Evolutionary conservation across 2,113 vertebrate genomes (phyloP).

Genomic region (Terrapene triunguis): DNA sequence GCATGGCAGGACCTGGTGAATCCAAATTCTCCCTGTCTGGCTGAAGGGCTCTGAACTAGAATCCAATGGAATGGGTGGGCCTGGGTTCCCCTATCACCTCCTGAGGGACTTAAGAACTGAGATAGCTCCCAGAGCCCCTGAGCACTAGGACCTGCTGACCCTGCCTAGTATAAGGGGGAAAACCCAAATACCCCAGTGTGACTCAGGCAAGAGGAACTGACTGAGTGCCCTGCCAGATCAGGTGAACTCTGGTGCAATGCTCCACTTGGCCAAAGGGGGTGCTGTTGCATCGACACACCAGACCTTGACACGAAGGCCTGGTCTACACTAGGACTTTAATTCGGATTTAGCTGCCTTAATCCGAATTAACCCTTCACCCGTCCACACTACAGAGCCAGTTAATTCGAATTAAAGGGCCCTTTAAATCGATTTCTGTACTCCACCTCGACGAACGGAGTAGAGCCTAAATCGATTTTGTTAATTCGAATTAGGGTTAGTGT

Average conservation of each 20-base stretch:
- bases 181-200: neutral
- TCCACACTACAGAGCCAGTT: too few relatives aligned
- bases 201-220: neutral
- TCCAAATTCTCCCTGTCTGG: neutral
- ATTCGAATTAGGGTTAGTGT: too few relatives aligned
- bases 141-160: neutral
- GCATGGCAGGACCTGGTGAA: neutral
- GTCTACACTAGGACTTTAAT: too few relatives aligned
- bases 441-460: too few relatives aligned
- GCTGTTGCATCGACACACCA: neutral
- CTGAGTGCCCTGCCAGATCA: neutral
- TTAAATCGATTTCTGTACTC: too few relatives aligned
- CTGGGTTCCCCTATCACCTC: neutral
- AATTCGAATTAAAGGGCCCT: too few relatives aligned
- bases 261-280: neutral
- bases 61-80: neutral
- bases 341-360: too few relatives aligned
- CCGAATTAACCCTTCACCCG: too few relatives aligned
- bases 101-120: neutral
- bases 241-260: neutral
- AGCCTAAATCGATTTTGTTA: too few relatives aligned
- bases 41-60: neutral
- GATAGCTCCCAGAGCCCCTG: neutral
- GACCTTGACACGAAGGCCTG: neutral
- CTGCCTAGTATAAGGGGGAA: neutral